Evolutionary conservation across 2,888 invertebrate genomes (phyloP).

Genomic region (Sericinus montela): DNA sequence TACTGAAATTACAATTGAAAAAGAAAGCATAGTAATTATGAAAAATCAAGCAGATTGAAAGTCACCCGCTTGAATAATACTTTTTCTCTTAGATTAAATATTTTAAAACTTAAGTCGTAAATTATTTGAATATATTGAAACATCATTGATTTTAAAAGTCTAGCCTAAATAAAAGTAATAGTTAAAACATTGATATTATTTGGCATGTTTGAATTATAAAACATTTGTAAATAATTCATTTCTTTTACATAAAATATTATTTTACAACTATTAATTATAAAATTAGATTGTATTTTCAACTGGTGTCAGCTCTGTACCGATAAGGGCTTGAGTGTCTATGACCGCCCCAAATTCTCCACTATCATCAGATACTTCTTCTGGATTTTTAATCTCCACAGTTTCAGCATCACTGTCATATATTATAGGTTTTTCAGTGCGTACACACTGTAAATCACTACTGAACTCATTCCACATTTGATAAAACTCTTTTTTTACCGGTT

Average conservation of each 20-base stretch:
- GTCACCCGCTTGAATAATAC: constrained; percentile 2
- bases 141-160: constrained; percentile 8
- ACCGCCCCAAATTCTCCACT: constrained; percentile 24
- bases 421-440: constrained; percentile 20
- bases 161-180: constrained; percentile 23
- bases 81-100: neutral
- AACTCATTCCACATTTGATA: constrained; percentile 77
- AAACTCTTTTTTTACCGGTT: constrained; percentile 79
- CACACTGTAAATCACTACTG: constrained; percentile 27
- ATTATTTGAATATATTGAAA: constrained; percentile 10
- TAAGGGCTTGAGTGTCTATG: constrained; percentile 18
- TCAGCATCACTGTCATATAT: constrained; percentile 31
- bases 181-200: constrained; percentile 28
- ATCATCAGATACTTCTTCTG: constrained; percentile 27
- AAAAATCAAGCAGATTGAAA: constrained; percentile 23
- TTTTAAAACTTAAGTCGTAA: constrained; percentile 7
- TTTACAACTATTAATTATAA: constrained; percentile 12
- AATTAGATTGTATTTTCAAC: constrained; percentile 29
- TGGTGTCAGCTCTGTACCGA: constrained; percentile 40
- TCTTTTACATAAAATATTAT: constrained; percentile 19
- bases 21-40: constrained; percentile 27
- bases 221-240: constrained; percentile 45
- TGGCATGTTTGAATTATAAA: constrained; percentile 51
- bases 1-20: constrained; percentile 27
- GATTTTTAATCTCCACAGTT: constrained; percentile 26